These are phyloP conservation scores for Nematostella vectensis DNA, from an alignment of 92 coral and sea anemone species.

Conservation along the genomic window DNA sequence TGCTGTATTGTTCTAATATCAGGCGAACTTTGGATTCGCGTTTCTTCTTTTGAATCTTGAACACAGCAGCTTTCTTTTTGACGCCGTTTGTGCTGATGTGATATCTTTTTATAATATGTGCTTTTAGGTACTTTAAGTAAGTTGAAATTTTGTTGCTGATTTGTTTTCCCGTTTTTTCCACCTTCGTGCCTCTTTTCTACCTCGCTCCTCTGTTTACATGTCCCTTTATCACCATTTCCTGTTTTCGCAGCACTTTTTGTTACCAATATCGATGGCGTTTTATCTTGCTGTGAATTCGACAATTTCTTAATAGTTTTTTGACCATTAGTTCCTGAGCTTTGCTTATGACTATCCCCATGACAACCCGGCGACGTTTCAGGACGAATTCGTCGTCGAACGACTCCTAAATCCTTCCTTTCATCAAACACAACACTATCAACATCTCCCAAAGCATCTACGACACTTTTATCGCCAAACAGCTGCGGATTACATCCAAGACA, in stretches of 20 bases:
- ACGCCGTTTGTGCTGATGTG: background rate
- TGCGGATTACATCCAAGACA: conserved; percentile 70
- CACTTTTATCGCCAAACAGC: conserved; percentile 32
- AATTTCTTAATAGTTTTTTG: conserved; percentile 9
- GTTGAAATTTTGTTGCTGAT: background rate
- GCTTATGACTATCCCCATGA: conserved; percentile 21
- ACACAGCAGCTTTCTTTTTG: background rate
- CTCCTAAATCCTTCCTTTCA: conserved; percentile 1
- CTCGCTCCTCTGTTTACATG: background rate
- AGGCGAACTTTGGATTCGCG: background rate
- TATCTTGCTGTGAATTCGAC: background rate
- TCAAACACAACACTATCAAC: conserved; percentile 54
- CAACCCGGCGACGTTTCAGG: conserved; percentile 35
- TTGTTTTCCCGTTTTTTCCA: background rate
- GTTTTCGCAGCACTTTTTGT: background rate
- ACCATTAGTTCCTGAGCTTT: background rate
- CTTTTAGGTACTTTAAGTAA: background rate
- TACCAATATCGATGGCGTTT: background rate
- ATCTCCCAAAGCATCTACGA: conserved; percentile 45
- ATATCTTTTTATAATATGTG: background rate
- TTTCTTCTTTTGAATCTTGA: background rate
- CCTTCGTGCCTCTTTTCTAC: background rate
- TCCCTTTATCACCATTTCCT: background rate
- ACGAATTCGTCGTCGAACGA: conserved; percentile 5
- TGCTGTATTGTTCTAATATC: background rate